phyloP scores from a whole-genome alignment of 2,797 vertebrate species.

The Megalops cyprinoides region DNA sequence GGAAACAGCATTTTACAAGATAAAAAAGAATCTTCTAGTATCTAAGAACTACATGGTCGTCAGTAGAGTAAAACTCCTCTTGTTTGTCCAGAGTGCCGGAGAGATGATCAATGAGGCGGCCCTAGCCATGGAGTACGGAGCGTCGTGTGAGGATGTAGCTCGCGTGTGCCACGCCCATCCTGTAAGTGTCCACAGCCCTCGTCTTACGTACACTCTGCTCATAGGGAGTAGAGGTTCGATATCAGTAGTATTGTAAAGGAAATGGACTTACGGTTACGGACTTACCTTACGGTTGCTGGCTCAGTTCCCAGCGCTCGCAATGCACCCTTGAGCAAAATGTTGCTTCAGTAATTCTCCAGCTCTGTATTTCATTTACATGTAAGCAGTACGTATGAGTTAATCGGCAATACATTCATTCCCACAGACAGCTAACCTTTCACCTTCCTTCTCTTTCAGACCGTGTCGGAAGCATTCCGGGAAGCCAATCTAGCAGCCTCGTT shows the following conservation, averaged over 20 bases:
- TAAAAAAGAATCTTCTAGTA: too few species aligned
- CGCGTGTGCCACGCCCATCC: constrained; percentile 98
- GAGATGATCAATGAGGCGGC: constrained; percentile 98
- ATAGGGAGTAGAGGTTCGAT: background rate
- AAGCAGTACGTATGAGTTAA: too few species aligned
- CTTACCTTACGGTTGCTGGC: too few species aligned
- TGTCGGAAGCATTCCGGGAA: constrained; percentile 99
- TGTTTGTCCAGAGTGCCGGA: constrained; percentile 83
- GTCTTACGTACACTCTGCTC: background rate
- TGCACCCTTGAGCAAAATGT: too few species aligned
- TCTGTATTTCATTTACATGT: too few species aligned
- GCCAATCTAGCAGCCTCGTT: constrained; percentile 96
- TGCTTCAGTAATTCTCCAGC: background rate
- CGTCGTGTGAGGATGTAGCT: constrained; percentile 95
- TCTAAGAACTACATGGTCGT: too few species aligned
- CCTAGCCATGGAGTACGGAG: constrained; percentile 96
- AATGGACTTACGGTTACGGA: too few species aligned
- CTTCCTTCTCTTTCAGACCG: constrained; percentile 76
- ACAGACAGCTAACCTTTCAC: background rate
- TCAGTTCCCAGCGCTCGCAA: too few species aligned
- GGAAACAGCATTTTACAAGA: too few species aligned
- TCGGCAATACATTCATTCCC: too few species aligned
- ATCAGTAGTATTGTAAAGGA: too few species aligned
- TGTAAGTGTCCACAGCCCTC: constrained; percentile 69
- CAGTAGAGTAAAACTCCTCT: background rate